These are phyloP conservation scores for Meiosimyza decipiens DNA, from an alignment of 2,888 invertebrate species.

Conservation along the genomic window DNA sequence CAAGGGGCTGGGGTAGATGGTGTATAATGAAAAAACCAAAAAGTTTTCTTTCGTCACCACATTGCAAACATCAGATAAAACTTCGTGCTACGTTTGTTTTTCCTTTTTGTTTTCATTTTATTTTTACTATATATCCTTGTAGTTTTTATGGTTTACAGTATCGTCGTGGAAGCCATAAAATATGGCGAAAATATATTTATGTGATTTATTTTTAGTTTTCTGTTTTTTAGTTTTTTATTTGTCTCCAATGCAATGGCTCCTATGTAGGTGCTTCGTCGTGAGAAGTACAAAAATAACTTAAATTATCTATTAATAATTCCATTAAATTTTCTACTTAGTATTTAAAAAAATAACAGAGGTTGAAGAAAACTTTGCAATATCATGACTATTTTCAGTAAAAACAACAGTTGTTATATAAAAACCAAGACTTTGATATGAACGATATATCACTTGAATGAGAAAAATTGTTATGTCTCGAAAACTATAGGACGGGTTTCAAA, in stretches of 20 bases:
- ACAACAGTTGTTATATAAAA: too few species aligned
- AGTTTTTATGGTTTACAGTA: slow-evolving; percentile 57
- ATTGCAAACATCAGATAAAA: slow-evolving; percentile 29
- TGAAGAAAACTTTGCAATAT: too few species aligned
- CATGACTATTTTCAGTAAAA: too few species aligned
- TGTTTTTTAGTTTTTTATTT: not conserved
- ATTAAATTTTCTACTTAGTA: too few species aligned
- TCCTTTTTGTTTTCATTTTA: slow-evolving; percentile 1
- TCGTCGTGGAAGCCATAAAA: slow-evolving; percentile 51
- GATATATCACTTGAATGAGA: too few species aligned
- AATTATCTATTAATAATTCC: too few species aligned
- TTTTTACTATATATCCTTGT: slow-evolving; percentile 53
- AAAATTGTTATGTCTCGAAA: too few species aligned
- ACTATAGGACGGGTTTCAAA: too few species aligned
- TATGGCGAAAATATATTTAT: slow-evolving; percentile 48
- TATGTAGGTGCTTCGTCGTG: not conserved
- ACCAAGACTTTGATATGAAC: too few species aligned
- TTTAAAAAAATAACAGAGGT: too few species aligned
- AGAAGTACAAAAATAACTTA: too few species aligned
- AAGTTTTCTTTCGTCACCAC: slow-evolving; percentile 38
- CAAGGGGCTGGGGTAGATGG: slow-evolving; percentile 24
- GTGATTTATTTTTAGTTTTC: slow-evolving; percentile 10
- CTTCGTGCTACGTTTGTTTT: not conserved
- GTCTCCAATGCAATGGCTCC: not conserved
- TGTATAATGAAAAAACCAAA: slow-evolving; percentile 40